Conservation (phyloP, 1,140 invertebrate genomes). For the Meloidogyne chitwoodi region DNA sequence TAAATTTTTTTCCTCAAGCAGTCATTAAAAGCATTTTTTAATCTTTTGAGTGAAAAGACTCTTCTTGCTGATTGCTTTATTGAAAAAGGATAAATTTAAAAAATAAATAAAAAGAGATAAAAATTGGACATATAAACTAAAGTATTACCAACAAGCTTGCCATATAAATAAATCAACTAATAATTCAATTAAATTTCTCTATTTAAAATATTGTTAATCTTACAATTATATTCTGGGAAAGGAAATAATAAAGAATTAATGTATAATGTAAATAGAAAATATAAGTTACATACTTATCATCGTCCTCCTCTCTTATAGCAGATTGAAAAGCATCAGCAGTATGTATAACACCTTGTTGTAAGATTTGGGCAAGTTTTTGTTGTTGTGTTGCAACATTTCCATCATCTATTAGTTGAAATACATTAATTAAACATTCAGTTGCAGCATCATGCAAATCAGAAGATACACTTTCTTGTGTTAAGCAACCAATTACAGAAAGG, state of each 20-base stretch:
- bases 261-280: background rate
- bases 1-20: too few species aligned
- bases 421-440: constrained; percentile 81
- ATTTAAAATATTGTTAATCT: too few species aligned
- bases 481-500: constrained; percentile 3
- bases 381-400: constrained; percentile 68
- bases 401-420: constrained; percentile 66
- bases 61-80: too few species aligned
- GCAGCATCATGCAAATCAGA: constrained; percentile 80
- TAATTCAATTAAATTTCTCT: too few species aligned
- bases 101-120: too few species aligned
- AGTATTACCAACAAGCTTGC: too few species aligned
- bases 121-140: too few species aligned
- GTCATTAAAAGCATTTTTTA: too few species aligned
- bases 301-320: constrained; percentile 85
- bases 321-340: constrained; percentile 82
- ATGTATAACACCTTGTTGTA: constrained; percentile 76
- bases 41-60: too few species aligned
- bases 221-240: too few species aligned
- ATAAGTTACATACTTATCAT: constrained; percentile 67
- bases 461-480: background rate
- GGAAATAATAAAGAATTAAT: constrained; percentile 9
- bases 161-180: too few species aligned
- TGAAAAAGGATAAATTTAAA: too few species aligned
- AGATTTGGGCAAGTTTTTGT: constrained; percentile 25